These are phyloP conservation scores for Gymnodraco acuticeps DNA, from an alignment of 2,797 vertebrate species.

Conservation along the genomic window DNA sequence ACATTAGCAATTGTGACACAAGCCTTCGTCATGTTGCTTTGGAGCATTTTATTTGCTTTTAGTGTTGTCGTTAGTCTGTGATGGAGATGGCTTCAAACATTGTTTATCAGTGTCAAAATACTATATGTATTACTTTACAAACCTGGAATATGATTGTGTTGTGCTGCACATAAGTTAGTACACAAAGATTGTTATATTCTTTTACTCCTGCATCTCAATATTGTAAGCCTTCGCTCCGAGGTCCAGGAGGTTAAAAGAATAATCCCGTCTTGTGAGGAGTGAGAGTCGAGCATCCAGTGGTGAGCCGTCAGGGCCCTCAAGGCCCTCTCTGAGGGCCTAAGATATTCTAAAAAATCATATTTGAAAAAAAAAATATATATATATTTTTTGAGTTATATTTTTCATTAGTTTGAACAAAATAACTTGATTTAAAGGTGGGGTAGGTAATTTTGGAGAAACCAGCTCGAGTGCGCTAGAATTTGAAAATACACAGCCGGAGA, in stretches of 20 bases:
- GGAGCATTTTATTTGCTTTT: background rate
- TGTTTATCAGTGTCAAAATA: background rate
- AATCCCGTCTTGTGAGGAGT: conserved; percentile 61
- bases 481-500: no score
- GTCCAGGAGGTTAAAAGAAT: conserved; percentile 61
- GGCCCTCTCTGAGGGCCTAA: no score
- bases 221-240: background rate
- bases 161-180: background rate
- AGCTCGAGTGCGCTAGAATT: no score
- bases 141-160: background rate
- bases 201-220: background rate
- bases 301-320: no score
- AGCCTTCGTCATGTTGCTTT: background rate
- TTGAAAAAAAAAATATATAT: no score
- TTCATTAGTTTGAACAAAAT: no score
- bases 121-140: background rate
- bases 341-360: no score
- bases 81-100: background rate
- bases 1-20: background rate
- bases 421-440: no score
- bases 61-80: background rate
- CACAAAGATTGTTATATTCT: background rate
- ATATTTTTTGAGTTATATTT: no score
- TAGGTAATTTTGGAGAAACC: no score
- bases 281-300: conserved; percentile 27